Evolutionary conservation across 1,140 invertebrate genomes (phyloP).

Genomic region (Psilanteris sp.): DNA sequence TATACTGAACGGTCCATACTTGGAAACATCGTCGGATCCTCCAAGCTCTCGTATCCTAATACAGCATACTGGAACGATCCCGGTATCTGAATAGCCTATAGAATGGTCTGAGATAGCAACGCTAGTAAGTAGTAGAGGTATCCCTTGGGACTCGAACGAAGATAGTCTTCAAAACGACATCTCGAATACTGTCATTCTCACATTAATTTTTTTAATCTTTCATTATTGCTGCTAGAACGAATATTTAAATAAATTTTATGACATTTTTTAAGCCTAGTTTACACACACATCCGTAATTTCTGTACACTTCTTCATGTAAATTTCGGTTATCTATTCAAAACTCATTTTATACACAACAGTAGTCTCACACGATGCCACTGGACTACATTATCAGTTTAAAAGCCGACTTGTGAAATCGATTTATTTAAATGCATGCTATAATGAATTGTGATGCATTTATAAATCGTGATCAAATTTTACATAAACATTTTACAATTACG

Average conservation of each 20-base stretch:
- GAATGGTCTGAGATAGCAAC: constrained; percentile 79
- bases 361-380: too few species aligned
- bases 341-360: too few species aligned
- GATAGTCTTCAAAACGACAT: constrained; percentile 79
- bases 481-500: too few species aligned
- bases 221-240: constrained; percentile 25
- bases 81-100: constrained; percentile 79
- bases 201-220: constrained; percentile 42
- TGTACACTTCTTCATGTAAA: too few species aligned
- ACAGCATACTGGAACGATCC: constrained; percentile 71
- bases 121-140: constrained; percentile 74
- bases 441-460: too few species aligned
- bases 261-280: too few species aligned
- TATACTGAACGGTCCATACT: constrained; percentile 66
- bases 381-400: too few species aligned
- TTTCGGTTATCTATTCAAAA: too few species aligned
- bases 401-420: too few species aligned
- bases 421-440: too few species aligned
- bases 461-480: too few species aligned
- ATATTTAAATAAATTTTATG: constrained; percentile 18
- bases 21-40: constrained; percentile 68
- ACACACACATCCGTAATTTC: too few species aligned
- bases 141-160: constrained; percentile 76
- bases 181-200: constrained; percentile 73
- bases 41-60: constrained; percentile 65